phyloP scores from a whole-genome alignment of 2,113 vertebrate species.

The Lucifuga dentata region DNA sequence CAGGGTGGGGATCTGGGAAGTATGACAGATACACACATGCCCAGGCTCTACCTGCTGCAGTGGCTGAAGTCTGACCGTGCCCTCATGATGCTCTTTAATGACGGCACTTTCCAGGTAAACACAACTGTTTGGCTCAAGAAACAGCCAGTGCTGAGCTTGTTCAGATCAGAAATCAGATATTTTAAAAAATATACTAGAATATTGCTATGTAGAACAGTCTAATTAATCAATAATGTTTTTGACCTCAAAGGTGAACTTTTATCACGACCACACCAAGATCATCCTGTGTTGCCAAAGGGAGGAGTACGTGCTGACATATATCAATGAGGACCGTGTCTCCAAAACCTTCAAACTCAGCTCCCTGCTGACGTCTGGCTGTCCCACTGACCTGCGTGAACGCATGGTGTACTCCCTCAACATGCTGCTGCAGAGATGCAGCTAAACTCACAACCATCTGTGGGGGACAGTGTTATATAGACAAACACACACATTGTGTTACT shows the following conservation, averaged over 20 bases:
- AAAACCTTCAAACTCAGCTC: slow-evolving; percentile 90
- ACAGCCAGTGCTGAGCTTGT: slow-evolving; percentile 32
- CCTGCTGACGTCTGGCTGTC: slow-evolving; percentile 91
- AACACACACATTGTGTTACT: slow-evolving; percentile 15
- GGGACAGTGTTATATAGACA: slow-evolving; percentile 8
- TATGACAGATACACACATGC: slow-evolving; percentile 88
- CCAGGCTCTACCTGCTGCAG: slow-evolving; percentile 94
- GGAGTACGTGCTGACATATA: slow-evolving; percentile 96
- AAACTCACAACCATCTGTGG: slow-evolving; percentile 52
- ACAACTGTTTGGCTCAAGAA: neutral
- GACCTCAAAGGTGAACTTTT: slow-evolving; percentile 92
- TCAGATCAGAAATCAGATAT: slow-evolving; percentile 8
- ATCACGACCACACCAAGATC: slow-evolving; percentile 98
- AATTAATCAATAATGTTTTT: slow-evolving; percentile 5
- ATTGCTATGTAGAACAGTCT: neutral
- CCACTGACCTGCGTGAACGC: slow-evolving; percentile 88
- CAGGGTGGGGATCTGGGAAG: slow-evolving; percentile 94
- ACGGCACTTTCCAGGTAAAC: slow-evolving; percentile 98
- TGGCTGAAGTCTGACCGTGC: slow-evolving; percentile 99
- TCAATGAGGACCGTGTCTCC: slow-evolving; percentile 95
- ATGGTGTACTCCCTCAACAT: slow-evolving; percentile 98
- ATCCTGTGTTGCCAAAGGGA: slow-evolving; percentile 94
- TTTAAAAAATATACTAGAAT: neutral
- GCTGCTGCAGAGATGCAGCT: slow-evolving; percentile 94
- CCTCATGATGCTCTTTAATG: slow-evolving; percentile 98